Base-by-base conservation (phyloP, 2,888 invertebrate species). In the Netelia melanura region DNA sequence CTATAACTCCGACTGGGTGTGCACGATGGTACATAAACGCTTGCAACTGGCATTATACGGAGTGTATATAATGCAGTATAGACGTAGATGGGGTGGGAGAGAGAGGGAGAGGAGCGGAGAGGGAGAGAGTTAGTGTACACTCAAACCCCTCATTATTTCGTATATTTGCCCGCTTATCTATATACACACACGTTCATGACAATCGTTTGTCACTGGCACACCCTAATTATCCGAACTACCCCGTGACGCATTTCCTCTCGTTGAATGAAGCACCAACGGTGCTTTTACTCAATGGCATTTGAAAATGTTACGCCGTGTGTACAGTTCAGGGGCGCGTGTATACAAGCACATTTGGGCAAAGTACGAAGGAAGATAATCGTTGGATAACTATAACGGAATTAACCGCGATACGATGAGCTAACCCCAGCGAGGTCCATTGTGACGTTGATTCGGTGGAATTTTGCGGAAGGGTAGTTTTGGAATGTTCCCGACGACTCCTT, bases 91-190 rank as follows among this genome's bases (percentile, higher is more conserved):
- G 68, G 54, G 70, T 58, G 80, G 74, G 61, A 86, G 83, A 74
- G 82, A 86, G 61, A 64, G 85, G 77, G 86, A 21, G 21, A 21
- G 21, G 21, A 21, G 1, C 21, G 89, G 88, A 87, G 89, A 87
- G 87, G 87, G 88, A 87, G 87, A 83, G 86, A 84, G 74, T 89
- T 90, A 90, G 90, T 90, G 86, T 87, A 88, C 89, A 89, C 87
- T 87, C 90, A 88, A 85, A 86, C 85, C 89, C 89, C 85, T 83
- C 83, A 83, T 85, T 83, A 85, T 85, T 85, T 80, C 85, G 83
- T 80, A 80, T 85, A 83, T 83, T 85, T 85, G 89, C 84, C 81
- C 86, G 84, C 84, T 84, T 84, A 82, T 78, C 83, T 68, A 52
- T 11, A 65, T 86, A 82, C 85, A 84, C 84, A 81, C 86, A 79